These are phyloP conservation scores for Tokudaia muenninki DNA, from an alignment of 2,797 vertebrate genomes.

Conservation along the genomic window DNA sequence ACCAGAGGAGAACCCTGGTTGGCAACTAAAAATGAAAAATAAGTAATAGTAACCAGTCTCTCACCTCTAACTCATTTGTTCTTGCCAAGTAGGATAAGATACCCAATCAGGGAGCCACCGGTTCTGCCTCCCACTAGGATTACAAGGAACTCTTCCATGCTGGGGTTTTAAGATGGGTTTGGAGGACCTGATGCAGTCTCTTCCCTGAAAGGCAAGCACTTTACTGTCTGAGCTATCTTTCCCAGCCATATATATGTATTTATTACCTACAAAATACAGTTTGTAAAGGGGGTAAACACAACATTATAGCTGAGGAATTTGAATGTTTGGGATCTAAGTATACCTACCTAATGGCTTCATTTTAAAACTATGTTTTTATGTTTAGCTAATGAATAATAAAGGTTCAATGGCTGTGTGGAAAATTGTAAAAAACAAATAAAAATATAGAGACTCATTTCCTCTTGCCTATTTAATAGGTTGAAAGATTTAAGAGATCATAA, in stretches of 20 bases:
- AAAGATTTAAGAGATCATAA: slow-evolving; percentile 59
- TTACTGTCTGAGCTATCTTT: neutral
- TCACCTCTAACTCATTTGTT: neutral
- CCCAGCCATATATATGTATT: neutral
- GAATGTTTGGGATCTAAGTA: slow-evolving; percentile 10
- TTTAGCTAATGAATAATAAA: slow-evolving; percentile 59
- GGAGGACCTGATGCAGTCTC: neutral
- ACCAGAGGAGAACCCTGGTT: neutral
- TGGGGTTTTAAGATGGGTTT: neutral
- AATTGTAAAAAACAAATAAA: slow-evolving; percentile 64
- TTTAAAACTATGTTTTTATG: slow-evolving; percentile 56
- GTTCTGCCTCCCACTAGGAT: neutral
- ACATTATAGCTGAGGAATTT: neutral
- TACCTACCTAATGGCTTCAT: slow-evolving; percentile 40
- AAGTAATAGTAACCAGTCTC: neutral
- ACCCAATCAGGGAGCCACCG: neutral
- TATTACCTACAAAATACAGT: neutral
- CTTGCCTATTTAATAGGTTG: slow-evolving; percentile 34
- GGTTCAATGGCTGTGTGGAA: neutral
- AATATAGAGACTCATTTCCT: slow-evolving; percentile 13
- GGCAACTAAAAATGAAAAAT: neutral
- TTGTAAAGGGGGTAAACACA: neutral
- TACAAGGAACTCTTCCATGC: neutral
- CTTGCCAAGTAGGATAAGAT: neutral
- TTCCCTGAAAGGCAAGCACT: neutral